These are phyloP conservation scores for Gambusia holbrooki DNA, from an alignment of 2,113 vertebrate species.

Conservation along the genomic window DNA sequence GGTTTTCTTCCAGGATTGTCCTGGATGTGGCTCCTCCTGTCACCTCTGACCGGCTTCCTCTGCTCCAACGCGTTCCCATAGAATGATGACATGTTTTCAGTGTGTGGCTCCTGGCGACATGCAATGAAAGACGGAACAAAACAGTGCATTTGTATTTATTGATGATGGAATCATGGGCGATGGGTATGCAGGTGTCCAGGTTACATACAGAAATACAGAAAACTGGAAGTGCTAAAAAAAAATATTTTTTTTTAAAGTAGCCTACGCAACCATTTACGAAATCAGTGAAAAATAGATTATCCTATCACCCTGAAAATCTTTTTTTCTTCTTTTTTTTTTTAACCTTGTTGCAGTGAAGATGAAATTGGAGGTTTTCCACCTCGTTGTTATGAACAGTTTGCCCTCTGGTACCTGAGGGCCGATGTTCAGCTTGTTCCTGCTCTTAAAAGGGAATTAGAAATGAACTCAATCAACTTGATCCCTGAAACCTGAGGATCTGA, in stretches of 20 bases:
- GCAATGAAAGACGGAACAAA: too few relatives aligned
- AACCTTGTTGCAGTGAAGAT: not conserved
- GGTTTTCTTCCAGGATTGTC: too few relatives aligned
- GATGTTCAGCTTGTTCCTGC: not conserved
- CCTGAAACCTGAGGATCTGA: not conserved
- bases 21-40: too few relatives aligned
- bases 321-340: too few relatives aligned
- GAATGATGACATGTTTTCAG: too few relatives aligned
- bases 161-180: too few relatives aligned
- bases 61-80: too few relatives aligned
- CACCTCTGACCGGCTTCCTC: too few relatives aligned
- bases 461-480: not conserved
- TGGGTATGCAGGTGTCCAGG: not conserved
- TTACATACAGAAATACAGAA: not conserved
- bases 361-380: not conserved
- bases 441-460: not conserved
- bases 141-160: too few relatives aligned
- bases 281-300: not conserved
- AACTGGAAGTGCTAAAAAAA: not conserved
- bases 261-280: not conserved
- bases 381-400: not conserved
- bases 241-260: too few relatives aligned
- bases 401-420: not conserved
- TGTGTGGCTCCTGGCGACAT: too few relatives aligned
- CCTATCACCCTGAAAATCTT: not conserved